phyloP scores from a whole-genome alignment of 2,113 vertebrate species.

The Morone saxatilis region DNA sequence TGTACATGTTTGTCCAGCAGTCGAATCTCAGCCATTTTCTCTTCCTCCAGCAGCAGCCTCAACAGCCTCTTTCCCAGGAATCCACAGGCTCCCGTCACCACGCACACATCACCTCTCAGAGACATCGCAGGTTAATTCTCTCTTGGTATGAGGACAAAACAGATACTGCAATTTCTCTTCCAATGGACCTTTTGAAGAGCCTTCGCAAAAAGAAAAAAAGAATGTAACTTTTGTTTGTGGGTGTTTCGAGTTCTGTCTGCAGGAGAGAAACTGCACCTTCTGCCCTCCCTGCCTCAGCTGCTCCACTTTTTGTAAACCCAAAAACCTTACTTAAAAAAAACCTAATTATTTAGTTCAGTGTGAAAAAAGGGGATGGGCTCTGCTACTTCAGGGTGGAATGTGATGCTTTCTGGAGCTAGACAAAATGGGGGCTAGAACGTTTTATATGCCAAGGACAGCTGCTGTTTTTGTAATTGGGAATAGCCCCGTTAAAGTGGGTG shows the following conservation, averaged over 20 bases:
- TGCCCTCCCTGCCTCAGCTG: constrained; percentile 33
- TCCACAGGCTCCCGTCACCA: constrained; percentile 93
- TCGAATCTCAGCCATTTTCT: constrained; percentile 86
- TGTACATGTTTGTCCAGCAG: constrained; percentile 87
- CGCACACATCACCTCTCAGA: constrained; percentile 86
- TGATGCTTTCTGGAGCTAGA: constrained; percentile 24
- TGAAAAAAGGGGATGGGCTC: constrained; percentile 52
- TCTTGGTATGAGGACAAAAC: not conserved
- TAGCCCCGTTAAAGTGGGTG: not conserved
- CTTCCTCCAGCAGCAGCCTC: constrained; percentile 86
- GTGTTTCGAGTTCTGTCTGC: constrained; percentile 4
- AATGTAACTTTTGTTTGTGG: not conserved
- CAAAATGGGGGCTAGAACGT: constrained; percentile 17
- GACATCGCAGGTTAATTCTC: constrained; percentile 70
- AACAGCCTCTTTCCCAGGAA: constrained; percentile 90
- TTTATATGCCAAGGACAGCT: constrained; percentile 63
- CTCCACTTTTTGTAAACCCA: constrained; percentile 45
- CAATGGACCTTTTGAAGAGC: not conserved
- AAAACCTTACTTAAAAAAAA: constrained; percentile 24
- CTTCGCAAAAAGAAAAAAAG: not conserved
- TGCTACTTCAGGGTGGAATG: constrained; percentile 21
- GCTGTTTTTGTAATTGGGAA: not conserved
- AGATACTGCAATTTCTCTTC: not conserved
- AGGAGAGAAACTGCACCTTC: constrained; percentile 13
- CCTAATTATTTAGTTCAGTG: constrained; percentile 8